Percentiles rank a stretch among this genome's conserved stretches.
Conservation (phyloP, 2,888 invertebrate genomes). For the Apodemia mormo region DNA sequence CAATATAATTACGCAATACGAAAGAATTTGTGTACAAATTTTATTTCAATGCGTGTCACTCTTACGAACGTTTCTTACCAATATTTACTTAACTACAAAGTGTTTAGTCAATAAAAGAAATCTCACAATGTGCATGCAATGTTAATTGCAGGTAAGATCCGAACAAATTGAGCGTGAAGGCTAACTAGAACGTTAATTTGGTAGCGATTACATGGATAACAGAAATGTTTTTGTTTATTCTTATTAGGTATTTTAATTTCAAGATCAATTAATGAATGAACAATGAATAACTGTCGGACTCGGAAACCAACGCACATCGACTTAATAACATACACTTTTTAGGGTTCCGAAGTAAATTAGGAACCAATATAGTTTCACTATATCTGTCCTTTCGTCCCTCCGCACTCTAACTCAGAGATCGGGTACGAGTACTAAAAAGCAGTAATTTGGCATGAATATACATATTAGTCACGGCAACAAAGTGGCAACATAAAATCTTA, state of each 20-base stretch:
- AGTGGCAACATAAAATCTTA: too few species aligned
- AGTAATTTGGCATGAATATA: too few species aligned
- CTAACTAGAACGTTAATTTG: conserved; percentile 46
- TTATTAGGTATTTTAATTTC: too few species aligned
- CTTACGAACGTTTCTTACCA: conserved; percentile 1
- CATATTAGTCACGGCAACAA: too few species aligned
- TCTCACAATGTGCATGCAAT: conserved; percentile 50
- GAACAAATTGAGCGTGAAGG: conserved; percentile 69
- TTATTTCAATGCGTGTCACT: conserved; percentile 9
- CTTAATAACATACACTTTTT: too few species aligned
- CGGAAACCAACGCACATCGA: too few species aligned
- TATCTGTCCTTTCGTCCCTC: too few species aligned
- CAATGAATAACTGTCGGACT: background rate
- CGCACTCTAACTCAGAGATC: too few species aligned
- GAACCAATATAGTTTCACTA: too few species aligned
- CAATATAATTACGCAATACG: conserved; percentile 3
- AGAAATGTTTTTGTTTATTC: background rate
- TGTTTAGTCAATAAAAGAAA: conserved; percentile 26
- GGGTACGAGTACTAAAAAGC: too few species aligned
- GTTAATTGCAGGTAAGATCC: conserved; percentile 59
- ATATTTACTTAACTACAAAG: conserved; percentile 4
- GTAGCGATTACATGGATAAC: conserved; percentile 42
- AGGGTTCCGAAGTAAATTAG: too few species aligned
- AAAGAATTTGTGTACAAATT: conserved; percentile 14
- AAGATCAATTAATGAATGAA: background rate